Evolutionary conservation across 2,113 vertebrate species (phyloP).

Genomic region (Ursus arctos): DNA sequence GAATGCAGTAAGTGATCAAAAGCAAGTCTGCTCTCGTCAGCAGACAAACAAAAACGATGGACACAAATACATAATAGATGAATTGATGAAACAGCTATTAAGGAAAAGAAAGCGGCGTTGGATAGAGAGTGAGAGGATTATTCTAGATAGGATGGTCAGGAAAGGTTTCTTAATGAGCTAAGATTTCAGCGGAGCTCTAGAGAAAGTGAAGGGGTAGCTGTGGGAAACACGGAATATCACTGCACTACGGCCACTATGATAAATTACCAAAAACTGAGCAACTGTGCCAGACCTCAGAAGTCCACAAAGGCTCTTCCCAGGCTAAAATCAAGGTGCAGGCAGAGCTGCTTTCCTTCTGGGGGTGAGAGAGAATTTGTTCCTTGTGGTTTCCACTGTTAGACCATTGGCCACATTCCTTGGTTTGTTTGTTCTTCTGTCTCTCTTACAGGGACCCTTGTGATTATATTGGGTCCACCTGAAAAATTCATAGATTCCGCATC

Average conservation of each 20-base stretch:
- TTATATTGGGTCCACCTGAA: not conserved
- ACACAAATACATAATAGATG: not conserved
- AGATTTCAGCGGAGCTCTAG: not conserved
- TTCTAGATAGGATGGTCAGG: not conserved
- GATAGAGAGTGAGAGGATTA: not conserved
- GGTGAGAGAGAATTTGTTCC: not conserved
- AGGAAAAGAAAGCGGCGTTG: not conserved
- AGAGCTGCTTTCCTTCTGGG: not conserved
- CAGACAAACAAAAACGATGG: not conserved
- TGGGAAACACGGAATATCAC: too few relatives aligned
- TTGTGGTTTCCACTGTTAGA: not conserved
- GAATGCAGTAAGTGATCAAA: not conserved
- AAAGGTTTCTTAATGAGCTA: not conserved
- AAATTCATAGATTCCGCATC: not conserved
- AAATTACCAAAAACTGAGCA: not conserved
- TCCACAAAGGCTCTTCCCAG: not conserved
- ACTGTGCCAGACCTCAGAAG: not conserved
- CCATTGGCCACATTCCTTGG: not conserved
- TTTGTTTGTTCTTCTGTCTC: not conserved
- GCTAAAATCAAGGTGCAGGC: not conserved
- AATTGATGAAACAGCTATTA: not conserved
- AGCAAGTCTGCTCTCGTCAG: not conserved
- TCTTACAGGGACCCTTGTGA: not conserved
- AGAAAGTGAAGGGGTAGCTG: not conserved
- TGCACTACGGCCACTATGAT: not conserved